phyloP scores from a whole-genome alignment of 2,888 invertebrate species.

The Sarcophaga rosellei region DNA sequence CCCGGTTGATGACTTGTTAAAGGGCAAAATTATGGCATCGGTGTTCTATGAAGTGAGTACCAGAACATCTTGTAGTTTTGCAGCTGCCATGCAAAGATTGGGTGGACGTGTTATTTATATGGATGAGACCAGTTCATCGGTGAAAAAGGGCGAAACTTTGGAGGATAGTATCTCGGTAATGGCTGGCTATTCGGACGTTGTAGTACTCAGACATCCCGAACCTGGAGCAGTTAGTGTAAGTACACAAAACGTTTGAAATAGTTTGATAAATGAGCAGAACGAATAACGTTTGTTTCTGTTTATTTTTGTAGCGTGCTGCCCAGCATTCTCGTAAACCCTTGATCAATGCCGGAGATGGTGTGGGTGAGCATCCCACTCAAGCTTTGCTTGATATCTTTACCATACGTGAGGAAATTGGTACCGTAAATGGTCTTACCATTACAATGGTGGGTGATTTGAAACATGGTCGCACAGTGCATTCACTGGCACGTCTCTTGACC shows the following conservation, averaged over 20 bases:
- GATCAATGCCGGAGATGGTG: slow-evolving; percentile 99
- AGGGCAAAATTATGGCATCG: slow-evolving; percentile 96
- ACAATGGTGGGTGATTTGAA: slow-evolving; percentile 99
- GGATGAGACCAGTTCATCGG: slow-evolving; percentile 94
- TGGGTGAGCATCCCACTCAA: slow-evolving; percentile 98
- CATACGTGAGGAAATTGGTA: slow-evolving; percentile 99
- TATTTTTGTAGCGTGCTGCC: slow-evolving; percentile 87
- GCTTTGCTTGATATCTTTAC: slow-evolving; percentile 98
- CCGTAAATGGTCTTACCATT: slow-evolving; percentile 97
- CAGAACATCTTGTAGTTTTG: slow-evolving; percentile 96
- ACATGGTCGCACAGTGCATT: slow-evolving; percentile 99
- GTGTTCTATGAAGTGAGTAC: slow-evolving; percentile 99
- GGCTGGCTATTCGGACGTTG: slow-evolving; percentile 96
- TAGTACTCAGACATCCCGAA: slow-evolving; percentile 96
- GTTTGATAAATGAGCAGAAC: background rate
- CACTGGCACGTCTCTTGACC: slow-evolving; percentile 95
- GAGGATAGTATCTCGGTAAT: slow-evolving; percentile 93
- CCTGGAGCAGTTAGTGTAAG: slow-evolving; percentile 94
- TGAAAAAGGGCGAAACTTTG: slow-evolving; percentile 97
- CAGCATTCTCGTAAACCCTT: slow-evolving; percentile 92
- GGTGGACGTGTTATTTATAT: slow-evolving; percentile 96
- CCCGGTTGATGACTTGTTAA: slow-evolving; percentile 91
- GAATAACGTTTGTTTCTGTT: slow-evolving; percentile 15
- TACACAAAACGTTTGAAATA: slow-evolving; percentile 67
- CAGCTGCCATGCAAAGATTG: slow-evolving; percentile 97